Base-by-base conservation (phyloP, 2,888 invertebrate genomes). In the Cacoxenus indagator region DNA sequence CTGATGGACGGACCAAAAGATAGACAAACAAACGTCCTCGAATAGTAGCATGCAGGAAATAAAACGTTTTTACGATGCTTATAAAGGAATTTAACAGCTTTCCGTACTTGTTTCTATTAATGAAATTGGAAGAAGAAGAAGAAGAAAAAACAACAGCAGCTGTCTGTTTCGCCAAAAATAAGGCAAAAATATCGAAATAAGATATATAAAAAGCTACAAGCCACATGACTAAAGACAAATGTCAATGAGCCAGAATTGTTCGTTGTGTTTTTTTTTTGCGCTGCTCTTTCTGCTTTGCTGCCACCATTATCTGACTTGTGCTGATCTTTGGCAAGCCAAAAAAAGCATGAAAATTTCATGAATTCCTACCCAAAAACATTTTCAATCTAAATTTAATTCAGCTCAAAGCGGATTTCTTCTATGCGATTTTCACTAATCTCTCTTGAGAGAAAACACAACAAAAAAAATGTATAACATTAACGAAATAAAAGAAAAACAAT, bases 361-460 rank as follows among this genome's bases (percentile, higher is more conserved):
- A n/a, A 55, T 55, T n/a, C 9, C n/a, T n/a, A n/a, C n/a, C n/a
- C n/a, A n/a, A n/a, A n/a, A n/a, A n/a, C n/a, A n/a, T n/a, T n/a
- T n/a, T n/a, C n/a, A n/a, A n/a, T 51, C 65, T 65, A 65, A 51
- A 54, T 65, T 65, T 54, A 54, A 51, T 65, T 54, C 14, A 31
- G 65, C 65, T 54, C 4, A 54, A 48, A 65, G 1, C 26, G 5
- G 6, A 26, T 64, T 46, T 46, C 11, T 22, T 11, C 43, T 22
- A 22, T 59, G 27, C 11, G 61, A 43, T 46, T 29, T 59, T 11
- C 17, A n/a, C 54, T 22, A 8, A 11, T 55, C 14, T 55, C 22
- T 4, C 1, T 27, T 14, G 19, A 19, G 5, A 54, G 19, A 19
- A 54, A 22, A 54, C 2, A 54, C 17, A 17, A 19, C 2, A 5